Evolutionary conservation across 2,113 vertebrate species (phyloP), one percentile per base, ranked within the genome.

Genomic region (Murina feae): DNA sequence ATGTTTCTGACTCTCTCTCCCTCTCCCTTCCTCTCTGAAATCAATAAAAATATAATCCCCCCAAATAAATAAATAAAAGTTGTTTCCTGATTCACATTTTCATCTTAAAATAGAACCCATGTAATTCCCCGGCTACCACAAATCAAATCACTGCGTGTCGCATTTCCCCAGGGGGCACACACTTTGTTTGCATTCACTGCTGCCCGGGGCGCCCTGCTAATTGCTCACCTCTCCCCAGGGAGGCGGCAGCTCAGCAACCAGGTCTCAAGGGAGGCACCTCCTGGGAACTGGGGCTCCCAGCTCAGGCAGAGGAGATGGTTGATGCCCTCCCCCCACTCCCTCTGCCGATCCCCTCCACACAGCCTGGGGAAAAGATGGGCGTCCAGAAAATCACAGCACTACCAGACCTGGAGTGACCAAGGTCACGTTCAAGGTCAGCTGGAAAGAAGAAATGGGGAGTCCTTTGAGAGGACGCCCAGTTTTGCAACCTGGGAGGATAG

Each of bases 111-210:
- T 18, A 96, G 86, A 94, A 94, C 92, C 49, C 72, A n/a, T 35
- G 30, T 95, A 93, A 86, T 92, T 93, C 84, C 75, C 93, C 96
- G 28, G 1, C 30, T 47, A 92, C 90, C 83, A 94, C 63, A 81
- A 55, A 81, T 89, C 63, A 81, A 55, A 81, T 89, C 96, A 88
- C 28, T 60, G 21, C 0, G 42, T 35, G 30, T 93, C 66, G 0
- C 10, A 17, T 84, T 93, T 82, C 63, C 91, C 79, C 55, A 3
- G 44, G 42, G 44, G 69, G 81, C 32, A 16, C 28, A 23, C n/a
- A 58, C 37, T 58, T 89, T 88, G 94, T 86, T 91, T 85, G 86
- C 39, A 49, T 83, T 85, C 81, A 65, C 35, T 1, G n/a, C 35
- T 32, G 10, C 71, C 47, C 39, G 30, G 28, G 30, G 5, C 14